Conservation (phyloP, 2,888 invertebrate genomes). For the Stegana nigrithorax region DNA sequence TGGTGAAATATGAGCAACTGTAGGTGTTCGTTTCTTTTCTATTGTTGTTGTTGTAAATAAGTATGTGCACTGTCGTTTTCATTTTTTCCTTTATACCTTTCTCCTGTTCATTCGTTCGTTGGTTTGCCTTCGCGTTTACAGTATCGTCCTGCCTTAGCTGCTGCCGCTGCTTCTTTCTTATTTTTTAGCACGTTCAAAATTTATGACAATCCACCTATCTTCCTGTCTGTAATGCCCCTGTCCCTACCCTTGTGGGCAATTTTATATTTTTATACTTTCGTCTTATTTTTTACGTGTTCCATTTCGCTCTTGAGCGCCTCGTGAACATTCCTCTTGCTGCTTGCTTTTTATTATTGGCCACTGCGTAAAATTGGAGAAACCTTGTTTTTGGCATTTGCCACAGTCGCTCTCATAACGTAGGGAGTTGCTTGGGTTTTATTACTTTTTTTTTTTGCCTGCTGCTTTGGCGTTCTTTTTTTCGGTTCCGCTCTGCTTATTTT, state of each 20-base stretch:
- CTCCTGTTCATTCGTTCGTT: not conserved
- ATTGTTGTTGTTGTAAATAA: slow-evolving; percentile 23
- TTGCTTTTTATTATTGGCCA: slow-evolving; percentile 33
- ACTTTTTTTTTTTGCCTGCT: not conserved
- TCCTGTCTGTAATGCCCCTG: not conserved
- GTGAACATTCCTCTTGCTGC: too few species aligned
- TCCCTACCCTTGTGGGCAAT: not conserved
- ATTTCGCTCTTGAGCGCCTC: slow-evolving; percentile 31
- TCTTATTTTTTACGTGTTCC: too few species aligned
- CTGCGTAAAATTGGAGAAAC: slow-evolving; percentile 20
- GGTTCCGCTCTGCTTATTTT: not conserved
- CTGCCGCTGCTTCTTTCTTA: not conserved
- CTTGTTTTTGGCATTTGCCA: not conserved
- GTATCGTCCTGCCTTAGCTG: slow-evolving; percentile 1
- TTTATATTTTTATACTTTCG: not conserved
- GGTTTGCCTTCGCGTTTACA: not conserved
- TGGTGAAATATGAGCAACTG: slow-evolving; percentile 27
- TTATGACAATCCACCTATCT: slow-evolving; percentile 38
- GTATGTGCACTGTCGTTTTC: not conserved
- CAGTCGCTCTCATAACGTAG: too few species aligned
- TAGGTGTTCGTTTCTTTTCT: slow-evolving; percentile 25
- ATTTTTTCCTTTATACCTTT: not conserved
- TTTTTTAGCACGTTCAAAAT: slow-evolving; percentile 27
- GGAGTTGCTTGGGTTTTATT: too few species aligned
- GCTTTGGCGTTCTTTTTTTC: not conserved